phyloP scores from a whole-genome alignment of 37 sponge, comb jelly and placozoan species.

The Tethya wilhelma region DNA sequence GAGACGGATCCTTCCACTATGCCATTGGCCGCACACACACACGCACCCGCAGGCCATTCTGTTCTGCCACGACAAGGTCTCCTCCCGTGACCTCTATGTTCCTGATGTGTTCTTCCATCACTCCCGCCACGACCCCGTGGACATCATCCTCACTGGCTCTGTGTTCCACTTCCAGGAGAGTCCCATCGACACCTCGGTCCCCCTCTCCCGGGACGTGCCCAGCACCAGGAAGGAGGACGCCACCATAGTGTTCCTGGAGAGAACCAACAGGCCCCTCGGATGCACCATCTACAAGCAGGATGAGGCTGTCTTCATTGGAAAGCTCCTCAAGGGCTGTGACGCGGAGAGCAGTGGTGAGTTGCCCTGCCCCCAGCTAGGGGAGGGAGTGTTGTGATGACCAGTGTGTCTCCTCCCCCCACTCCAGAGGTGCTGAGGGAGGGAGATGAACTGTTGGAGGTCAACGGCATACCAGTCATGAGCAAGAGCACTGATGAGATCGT shows the following conservation, averaged over 20 bases:
- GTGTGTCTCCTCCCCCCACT: not conserved
- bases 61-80: slow-evolving; percentile 84
- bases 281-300: slow-evolving; percentile 75
- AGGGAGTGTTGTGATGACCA: not conserved
- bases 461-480: slow-evolving; percentile 68
- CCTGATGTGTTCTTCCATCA: slow-evolving; percentile 43
- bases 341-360: slow-evolving; percentile 69
- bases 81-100: slow-evolving; percentile 69
- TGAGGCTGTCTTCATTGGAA: slow-evolving; percentile 67
- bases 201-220: slow-evolving; percentile 55
- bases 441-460: slow-evolving; percentile 82
- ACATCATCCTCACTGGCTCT: slow-evolving; percentile 51
- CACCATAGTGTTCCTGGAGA: slow-evolving; percentile 56
- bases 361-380: not conserved
- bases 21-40: too few species aligned
- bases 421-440: slow-evolving; percentile 75
- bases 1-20: too few species aligned
- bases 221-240: slow-evolving; percentile 62
- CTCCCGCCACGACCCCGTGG: slow-evolving; percentile 47
- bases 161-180: slow-evolving; percentile 13
- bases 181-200: not conserved
- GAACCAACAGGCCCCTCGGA: slow-evolving; percentile 78
- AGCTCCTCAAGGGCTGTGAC: slow-evolving; percentile 67
- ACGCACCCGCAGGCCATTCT: slow-evolving; percentile 76
- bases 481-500: slow-evolving; percentile 67